These are phyloP conservation scores for Pipistrellus pygmaeus DNA, from an alignment of 2,797 vertebrate species.

Conservation along the genomic window DNA sequence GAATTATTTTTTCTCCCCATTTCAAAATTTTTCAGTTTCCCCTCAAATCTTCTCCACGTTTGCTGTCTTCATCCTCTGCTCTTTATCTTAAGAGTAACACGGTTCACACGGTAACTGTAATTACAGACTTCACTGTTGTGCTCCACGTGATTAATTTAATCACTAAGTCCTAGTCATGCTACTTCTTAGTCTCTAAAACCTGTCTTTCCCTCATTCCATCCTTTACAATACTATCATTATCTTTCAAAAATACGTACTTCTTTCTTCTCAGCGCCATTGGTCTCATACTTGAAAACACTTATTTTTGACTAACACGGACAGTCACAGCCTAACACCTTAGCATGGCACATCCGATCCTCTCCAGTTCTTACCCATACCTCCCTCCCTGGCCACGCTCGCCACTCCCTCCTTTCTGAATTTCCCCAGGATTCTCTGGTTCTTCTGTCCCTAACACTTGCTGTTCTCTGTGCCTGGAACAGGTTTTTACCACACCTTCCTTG, in stretches of 20 bases:
- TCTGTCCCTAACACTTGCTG: neutral
- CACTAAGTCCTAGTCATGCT: neutral
- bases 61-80: neutral
- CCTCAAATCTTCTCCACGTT: neutral
- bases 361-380: neutral
- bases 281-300: neutral
- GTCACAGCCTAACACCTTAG: neutral
- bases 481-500: neutral
- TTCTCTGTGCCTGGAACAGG: neutral
- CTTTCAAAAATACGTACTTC: neutral
- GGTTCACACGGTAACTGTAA: neutral
- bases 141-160: neutral
- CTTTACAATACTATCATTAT: neutral
- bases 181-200: conserved; percentile 6
- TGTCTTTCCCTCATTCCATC: neutral
- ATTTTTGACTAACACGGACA: neutral
- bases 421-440: neutral
- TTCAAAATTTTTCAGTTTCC: neutral
- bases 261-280: neutral
- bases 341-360: neutral
- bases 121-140: neutral
- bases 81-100: neutral
- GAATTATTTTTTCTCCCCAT: neutral
- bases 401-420: neutral
- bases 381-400: neutral